Base-by-base conservation (phyloP, 1,140 invertebrate genomes). In the Lamellibrachia luymesi region DNA sequence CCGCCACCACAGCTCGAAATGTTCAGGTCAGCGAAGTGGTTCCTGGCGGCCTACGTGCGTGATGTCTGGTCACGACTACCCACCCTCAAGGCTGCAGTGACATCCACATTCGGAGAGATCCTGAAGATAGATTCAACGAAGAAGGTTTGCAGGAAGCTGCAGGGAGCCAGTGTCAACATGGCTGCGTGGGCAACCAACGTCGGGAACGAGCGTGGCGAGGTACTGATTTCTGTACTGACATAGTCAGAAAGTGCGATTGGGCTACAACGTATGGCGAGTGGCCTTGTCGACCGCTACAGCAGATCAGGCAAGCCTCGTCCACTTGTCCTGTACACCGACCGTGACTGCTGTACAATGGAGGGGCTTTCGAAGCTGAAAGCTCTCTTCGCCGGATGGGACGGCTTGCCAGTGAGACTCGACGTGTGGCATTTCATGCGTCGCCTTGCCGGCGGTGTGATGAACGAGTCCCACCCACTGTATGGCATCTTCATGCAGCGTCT, bases 51-150 rank as follows among this genome's bases (percentile, higher is more conserved):
- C 10, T 95, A 95, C 90, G 22, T 90, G 38, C 56, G 90, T 25
- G 95, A 95, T 94, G 94, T 94, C 13, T 50, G 93, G 4, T 10
- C 92, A 27, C 91, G 94, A 17, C 50, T 95, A 4, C 92, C 93
- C n/a, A 91, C 94, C 2, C 89, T 94, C 8, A 94, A 94, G 92
- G 94, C 94, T 13, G 27, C 52, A 90, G 94, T 95, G 22, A 95
- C 94, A 10, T 95, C 94, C 2, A 90, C 93, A 4, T 94, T 94
- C 94, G 94, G 95, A 17, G 50, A 22, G 5, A 92, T 94, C n/a
- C 56, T 95, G 13, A 94, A 95, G 92, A 93, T 95, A 91, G 94
- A 94, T 92, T 95, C 94, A 10, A 94, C 94, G 1, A 95, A 93
- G 80, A 93, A 94, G 90, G 90, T 94, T 6, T 93, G 27, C 25